Percentiles rank a stretch among this genome's conserved stretches.
phyloP scores from a whole-genome alignment of 2,113 vertebrate species.

The Mus pahari region DNA sequence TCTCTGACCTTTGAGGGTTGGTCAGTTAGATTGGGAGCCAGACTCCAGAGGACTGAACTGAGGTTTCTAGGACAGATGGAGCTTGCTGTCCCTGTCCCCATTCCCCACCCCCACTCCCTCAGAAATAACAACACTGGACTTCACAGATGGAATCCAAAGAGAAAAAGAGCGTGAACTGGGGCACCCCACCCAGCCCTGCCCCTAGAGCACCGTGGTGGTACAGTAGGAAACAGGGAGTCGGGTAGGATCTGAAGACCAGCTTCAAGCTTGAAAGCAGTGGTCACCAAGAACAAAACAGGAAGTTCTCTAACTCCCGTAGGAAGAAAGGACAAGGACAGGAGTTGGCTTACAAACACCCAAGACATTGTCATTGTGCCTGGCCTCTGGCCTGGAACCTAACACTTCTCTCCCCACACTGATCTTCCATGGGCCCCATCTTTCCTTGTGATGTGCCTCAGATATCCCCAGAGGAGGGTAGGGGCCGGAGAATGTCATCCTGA shows the following conservation, averaged over 20 bases:
- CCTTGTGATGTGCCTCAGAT: not conserved
- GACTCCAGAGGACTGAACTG: not conserved
- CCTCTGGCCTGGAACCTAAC: not conserved
- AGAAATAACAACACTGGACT: not conserved
- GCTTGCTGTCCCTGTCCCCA: not conserved
- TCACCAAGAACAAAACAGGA: not conserved
- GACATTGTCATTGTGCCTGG: too few relatives aligned
- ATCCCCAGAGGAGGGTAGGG: too few relatives aligned
- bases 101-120: fast-evolving
- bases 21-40: not conserved
- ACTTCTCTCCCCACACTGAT: too few relatives aligned
- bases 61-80: not conserved
- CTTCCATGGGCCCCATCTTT: not conserved
- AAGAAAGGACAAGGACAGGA: not conserved
- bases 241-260: not conserved
- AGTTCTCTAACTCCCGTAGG: not conserved
- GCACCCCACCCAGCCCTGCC: too few relatives aligned
- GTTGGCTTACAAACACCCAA: not conserved
- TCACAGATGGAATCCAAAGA: conserved; percentile 2
- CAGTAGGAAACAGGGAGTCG: not conserved
- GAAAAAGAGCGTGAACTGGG: not conserved
- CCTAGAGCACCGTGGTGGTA: too few relatives aligned
- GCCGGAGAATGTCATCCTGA: too few relatives aligned
- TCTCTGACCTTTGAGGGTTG: not conserved
- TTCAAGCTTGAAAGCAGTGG: not conserved